Percentiles rank a stretch among this genome's conserved stretches.
These are phyloP conservation scores for Piprites chloris DNA, from an alignment of 2,113 vertebrate species.

Conservation along the genomic window DNA sequence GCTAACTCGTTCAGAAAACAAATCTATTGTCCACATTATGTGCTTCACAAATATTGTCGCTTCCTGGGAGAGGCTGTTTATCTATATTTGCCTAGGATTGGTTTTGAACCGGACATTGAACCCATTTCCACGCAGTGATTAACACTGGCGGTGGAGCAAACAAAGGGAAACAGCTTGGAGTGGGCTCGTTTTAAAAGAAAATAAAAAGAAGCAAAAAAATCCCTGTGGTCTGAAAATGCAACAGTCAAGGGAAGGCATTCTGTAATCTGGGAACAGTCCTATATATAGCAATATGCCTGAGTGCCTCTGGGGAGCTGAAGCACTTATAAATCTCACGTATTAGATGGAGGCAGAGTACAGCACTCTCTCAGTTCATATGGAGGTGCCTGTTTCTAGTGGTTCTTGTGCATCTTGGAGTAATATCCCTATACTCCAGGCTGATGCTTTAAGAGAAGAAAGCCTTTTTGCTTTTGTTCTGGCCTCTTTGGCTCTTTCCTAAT, in stretches of 20 bases:
- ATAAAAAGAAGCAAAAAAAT: neutral
- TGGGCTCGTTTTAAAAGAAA: neutral
- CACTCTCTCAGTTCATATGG: conserved; percentile 1
- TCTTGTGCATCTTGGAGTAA: neutral
- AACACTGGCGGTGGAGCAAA: neutral
- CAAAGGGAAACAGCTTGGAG: conserved; percentile 4
- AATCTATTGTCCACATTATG: neutral
- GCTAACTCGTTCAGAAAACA: neutral
- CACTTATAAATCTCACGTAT: conserved; percentile 58
- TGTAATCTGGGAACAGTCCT: conserved; percentile 65
- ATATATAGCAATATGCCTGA: conserved; percentile 65
- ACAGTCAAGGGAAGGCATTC: conserved; percentile 42
- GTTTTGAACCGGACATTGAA: conserved; percentile 43
- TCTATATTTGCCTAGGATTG: conserved; percentile 11
- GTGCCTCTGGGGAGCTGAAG: conserved; percentile 52
- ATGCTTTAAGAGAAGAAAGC: neutral
- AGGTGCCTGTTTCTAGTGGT: conserved; percentile 35
- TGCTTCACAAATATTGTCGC: neutral
- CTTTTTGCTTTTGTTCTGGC: neutral
- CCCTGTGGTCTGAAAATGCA: conserved; percentile 32
- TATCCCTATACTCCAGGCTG: neutral
- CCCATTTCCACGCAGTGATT: conserved; percentile 42
- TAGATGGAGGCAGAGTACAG: conserved; percentile 39
- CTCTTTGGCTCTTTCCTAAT: neutral
- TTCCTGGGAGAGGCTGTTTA: neutral